Base-by-base conservation (phyloP, 2,888 invertebrate genomes). In the Bombyx huttoni region DNA sequence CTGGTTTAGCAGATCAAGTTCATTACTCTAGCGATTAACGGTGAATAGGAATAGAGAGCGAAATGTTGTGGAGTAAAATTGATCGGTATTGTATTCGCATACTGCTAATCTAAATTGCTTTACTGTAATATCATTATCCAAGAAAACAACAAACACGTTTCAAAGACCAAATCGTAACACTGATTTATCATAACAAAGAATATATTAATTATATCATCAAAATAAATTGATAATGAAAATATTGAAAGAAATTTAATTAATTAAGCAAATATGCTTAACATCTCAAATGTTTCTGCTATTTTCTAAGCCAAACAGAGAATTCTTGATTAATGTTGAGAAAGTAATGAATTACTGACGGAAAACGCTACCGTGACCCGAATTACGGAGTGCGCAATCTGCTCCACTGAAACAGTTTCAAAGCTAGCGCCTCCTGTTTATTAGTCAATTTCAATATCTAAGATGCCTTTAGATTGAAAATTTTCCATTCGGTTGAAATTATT, bases 261-360 rank as follows among this genome's bases (percentile, higher is more conserved):
- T 24, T 5, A 3, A 24, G 24, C 24, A 40, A 40, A 40, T 10
- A 40, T 40, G 9, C 12, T 10, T 10, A 40, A 40, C 40, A 40
- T 40, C 12, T 12, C 9, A 12, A 40, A 7, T 3, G 7, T 40
- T 40, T 12, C 12, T 12, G 2, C 40, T 40, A 40, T 40, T 60
- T 60, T 61, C 58, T 64, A 61, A 59, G 56, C 61, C 58, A 57
- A 63, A 57, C 60, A 57, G 60, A 59, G 58, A 61, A 56, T 56
- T 58, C 59, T 62, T 71, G 71, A 71, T 70, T 70, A 70, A 71
- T 71, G 71, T 62, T 65, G 62, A 56, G 58, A 62, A 64, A 65
- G 64, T 67, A 70, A 70, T 69, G 66, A 70, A 71, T 70, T 67
- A 61, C 66, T 63, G 61, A 60, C 55, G 52, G 62, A 58, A 57